These are phyloP conservation scores for Himalopsyche kuldschensis DNA, from an alignment of 2,888 invertebrate genomes.

Conservation along the genomic window DNA sequence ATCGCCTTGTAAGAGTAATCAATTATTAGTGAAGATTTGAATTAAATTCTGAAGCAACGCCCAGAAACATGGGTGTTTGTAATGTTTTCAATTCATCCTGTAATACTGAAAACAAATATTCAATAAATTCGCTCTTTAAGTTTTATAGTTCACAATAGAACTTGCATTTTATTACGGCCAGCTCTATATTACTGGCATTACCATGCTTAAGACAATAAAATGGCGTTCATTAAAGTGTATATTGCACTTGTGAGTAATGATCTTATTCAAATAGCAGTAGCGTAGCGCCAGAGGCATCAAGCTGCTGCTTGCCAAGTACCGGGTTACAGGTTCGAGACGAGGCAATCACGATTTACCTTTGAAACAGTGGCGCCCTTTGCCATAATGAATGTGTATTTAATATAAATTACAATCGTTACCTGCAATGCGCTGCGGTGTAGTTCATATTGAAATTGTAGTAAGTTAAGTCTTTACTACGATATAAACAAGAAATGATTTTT, in stretches of 20 bases:
- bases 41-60: too few relatives aligned
- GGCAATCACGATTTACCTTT: not conserved
- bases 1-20: too few relatives aligned
- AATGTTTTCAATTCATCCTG: too few relatives aligned
- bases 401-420: not conserved
- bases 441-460: too few relatives aligned
- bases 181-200: not conserved
- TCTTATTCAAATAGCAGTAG: conserved; percentile 17
- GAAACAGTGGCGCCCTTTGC: conserved; percentile 9
- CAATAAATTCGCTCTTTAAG: too few relatives aligned
- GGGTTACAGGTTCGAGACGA: not conserved
- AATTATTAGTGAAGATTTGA: too few relatives aligned
- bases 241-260: conserved; percentile 19
- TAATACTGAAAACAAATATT: too few relatives aligned
- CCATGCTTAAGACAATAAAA: conserved; percentile 8
- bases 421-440: not conserved
- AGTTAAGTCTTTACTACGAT: too few relatives aligned
- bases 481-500: too few relatives aligned
- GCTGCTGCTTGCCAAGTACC: not conserved
- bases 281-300: conserved; percentile 3
- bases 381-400: not conserved
- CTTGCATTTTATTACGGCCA: too few relatives aligned
- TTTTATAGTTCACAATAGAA: too few relatives aligned
- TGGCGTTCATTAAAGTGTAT: conserved; percentile 16
- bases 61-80: too few relatives aligned